Percentiles rank a stretch among this genome's conserved stretches.
Conservation (phyloP, 2,888 invertebrate genomes). For the Antheraea assamensis region DNA sequence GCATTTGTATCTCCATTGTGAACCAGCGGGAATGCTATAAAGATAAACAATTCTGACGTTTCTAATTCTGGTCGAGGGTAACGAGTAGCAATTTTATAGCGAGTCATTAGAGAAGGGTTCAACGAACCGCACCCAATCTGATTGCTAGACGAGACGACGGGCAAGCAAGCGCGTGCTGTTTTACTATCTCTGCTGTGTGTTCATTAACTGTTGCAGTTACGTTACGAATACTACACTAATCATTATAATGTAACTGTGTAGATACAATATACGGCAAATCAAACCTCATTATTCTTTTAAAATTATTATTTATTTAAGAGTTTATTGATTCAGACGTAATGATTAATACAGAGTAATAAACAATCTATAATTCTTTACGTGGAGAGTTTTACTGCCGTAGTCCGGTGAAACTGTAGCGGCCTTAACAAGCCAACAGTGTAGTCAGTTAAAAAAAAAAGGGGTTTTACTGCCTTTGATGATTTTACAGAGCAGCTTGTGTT, state of each 20-base stretch:
- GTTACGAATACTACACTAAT: constrained; percentile 9
- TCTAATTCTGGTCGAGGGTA: constrained; percentile 36
- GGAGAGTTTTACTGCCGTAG: no score
- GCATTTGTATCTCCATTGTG: constrained; percentile 22
- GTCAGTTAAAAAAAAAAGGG: no score
- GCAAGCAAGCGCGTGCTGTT: constrained; percentile 7
- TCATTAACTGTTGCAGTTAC: constrained; percentile 15
- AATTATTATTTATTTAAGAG: no score
- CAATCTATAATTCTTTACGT: no score
- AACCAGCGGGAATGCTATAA: constrained; percentile 19
- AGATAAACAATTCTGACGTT: constrained; percentile 29
- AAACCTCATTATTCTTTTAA: not conserved
- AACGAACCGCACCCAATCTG: constrained; percentile 35
- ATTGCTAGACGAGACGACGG: constrained; percentile 47
- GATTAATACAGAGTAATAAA: no score
- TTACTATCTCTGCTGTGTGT: constrained; percentile 4
- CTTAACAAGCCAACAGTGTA: no score
- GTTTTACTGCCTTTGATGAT: no score
- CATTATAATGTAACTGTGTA: constrained; percentile 1
- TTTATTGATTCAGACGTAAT: no score
- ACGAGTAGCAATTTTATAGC: constrained; percentile 46
- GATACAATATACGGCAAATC: constrained; percentile 7
- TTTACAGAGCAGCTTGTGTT: no score
- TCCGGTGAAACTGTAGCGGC: no score
- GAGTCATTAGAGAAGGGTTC: constrained; percentile 45